phyloP scores from a whole-genome alignment of 2,888 invertebrate genomes.

The Tetranychus truncatus region DNA sequence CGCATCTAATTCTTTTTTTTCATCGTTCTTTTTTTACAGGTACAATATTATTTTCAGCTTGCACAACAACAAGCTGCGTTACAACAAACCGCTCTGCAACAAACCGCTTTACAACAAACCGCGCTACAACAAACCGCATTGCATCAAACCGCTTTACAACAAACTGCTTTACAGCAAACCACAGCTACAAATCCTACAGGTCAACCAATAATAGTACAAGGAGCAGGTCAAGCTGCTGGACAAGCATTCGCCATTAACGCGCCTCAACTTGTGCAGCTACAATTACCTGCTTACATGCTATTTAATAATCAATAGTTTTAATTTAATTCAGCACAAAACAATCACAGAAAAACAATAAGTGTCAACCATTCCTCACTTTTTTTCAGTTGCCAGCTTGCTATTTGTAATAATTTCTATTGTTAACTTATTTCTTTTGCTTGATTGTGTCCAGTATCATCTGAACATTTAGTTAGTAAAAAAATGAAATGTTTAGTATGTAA shows the following conservation, averaged over 20 bases:
- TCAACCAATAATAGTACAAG: constrained; percentile 2
- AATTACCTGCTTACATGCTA: background rate
- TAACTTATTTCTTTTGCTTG: no score
- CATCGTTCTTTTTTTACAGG: background rate
- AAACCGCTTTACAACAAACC: background rate
- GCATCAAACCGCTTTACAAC: background rate
- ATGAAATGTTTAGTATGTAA: no score
- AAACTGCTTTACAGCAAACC: background rate
- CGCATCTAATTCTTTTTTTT: background rate
- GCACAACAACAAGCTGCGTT: constrained; percentile 8
- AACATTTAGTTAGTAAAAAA: no score
- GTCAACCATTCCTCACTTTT: no score
- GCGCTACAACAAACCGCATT: background rate
- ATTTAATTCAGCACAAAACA: background rate
- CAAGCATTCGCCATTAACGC: constrained; percentile 12
- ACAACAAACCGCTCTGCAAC: background rate
- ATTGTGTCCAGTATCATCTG: no score
- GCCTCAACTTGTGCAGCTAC: constrained; percentile 6
- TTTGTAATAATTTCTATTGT: no score
- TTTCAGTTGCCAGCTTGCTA: no score
- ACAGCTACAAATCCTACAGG: background rate
- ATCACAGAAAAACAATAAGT: background rate
- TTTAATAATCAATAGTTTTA: no score
- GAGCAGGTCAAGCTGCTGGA: constrained; percentile 3
- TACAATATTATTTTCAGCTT: constrained; percentile 8